Evolutionary conservation across 2,797 vertebrate genomes (phyloP), one percentile per base, ranked within the genome.

Genomic region (Staurois parvus): DNA sequence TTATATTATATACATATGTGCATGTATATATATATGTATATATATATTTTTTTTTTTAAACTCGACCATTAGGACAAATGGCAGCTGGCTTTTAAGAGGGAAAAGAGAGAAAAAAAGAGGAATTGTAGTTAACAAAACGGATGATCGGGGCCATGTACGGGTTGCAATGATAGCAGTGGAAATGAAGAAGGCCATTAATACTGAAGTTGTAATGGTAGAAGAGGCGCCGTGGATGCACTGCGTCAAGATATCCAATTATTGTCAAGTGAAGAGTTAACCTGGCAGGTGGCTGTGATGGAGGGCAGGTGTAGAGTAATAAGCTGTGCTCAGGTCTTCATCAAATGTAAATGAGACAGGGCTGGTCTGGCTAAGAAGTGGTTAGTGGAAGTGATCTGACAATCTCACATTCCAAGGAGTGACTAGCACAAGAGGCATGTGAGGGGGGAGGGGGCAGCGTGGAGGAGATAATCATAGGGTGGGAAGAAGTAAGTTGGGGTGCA

Each of bases 391-490:
- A 40, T n/a, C 48, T 37, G 29, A 56, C 15, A 34, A n/a, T 62
- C 21, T 13, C 78, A 85, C 66, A 37, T 69, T 81, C 37, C 72
- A 72, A 74, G 85, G 79, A 81, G 84, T 72, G 76, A 78, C 52
- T 66, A 40, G 59, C 56, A 78, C 62, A 77, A 62, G 75, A 77
- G 74, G 84, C 67, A 76, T 72, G 34, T 19, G 56, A 34, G 79
- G 72, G 62, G 48, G 48, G 48, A 17, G 48, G 76, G 76, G 48
- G 85, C 64, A 67, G 84, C 73, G 67, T 17, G 30, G 37, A 82
- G 62, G 73, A 56, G 72, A 74, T 66, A 75, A 75, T 70, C 19
- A 28, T 34, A 76, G 45, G 64, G 66, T 32, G 72, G 40, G 72
- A 42, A 66, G 64, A 59, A 28, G 68, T 26, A 75, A 64, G 24